Evolutionary conservation across 2,113 vertebrate genomes (phyloP), one percentile per base, ranked within the genome.

Genomic region (Bubalus kerabau): DNA sequence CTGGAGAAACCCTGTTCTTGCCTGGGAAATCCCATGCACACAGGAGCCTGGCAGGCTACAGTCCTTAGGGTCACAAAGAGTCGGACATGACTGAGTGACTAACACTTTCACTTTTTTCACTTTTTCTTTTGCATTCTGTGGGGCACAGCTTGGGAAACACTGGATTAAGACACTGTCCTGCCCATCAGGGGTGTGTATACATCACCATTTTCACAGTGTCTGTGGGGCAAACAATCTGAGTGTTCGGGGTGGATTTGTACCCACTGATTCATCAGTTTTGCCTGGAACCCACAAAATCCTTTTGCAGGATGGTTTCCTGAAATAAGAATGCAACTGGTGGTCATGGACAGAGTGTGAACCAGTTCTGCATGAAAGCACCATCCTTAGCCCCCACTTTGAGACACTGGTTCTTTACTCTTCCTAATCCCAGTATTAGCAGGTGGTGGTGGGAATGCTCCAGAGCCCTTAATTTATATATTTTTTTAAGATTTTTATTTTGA

Each of bases 261-360:
- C 60, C 46, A 21, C 83, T 90, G 43, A 95, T 93, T 78, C 80
- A 89, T 87, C 57, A 7, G 12, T 74, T 52, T 90, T 74, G 87
- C 88, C 93, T 83, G 48, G 82, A 84, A 97, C 40, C 62, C 50
- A 67, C 52, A 80, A 93, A 96, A 98, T 97, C 92, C 80, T 80
- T 95, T 91, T 89, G 78, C 40, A 64, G 96, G 95, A 92, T 87
- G 80, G 48, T 82, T 97, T 95, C 87, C 94, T 91, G 80, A 96
- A 87, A 94, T 95, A 97, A 95, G 87, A 87, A 32, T 71, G 84
- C 12, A 67, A 76, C 16, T 76, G 92, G 89, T 54, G 71, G 83
- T 12, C 62, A 56, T 64, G 94, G 96, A 60, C 71, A 88, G 78
- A 97, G 80, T 26, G 50, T 90, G 80, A 95, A 32, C 96, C 43